phyloP scores from a whole-genome alignment of 2,113 vertebrate species.

The Callorhinus ursinus region DNA sequence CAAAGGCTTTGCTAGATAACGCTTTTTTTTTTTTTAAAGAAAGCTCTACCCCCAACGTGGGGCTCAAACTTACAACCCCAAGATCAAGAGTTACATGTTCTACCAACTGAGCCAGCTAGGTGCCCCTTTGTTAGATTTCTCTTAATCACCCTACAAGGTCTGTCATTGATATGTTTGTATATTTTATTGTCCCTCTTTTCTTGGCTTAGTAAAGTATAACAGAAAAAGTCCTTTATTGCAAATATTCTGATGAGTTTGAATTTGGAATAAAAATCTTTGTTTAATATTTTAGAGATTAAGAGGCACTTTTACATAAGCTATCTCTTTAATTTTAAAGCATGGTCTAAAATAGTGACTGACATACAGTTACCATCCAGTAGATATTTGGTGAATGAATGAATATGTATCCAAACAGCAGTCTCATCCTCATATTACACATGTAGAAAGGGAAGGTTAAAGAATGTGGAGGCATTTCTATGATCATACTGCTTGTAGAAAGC shows the following conservation, averaged over 20 bases:
- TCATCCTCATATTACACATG: not conserved
- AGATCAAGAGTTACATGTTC: not conserved
- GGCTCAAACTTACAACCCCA: not conserved
- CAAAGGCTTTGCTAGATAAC: not conserved
- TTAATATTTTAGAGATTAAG: conserved; percentile 17
- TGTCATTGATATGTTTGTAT: not conserved
- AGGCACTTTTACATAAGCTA: not conserved
- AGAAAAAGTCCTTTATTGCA: not conserved
- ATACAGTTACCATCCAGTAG: not conserved
- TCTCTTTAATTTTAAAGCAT: not conserved
- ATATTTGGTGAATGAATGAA: not conserved
- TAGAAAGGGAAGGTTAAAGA: not conserved
- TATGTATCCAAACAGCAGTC: not conserved
- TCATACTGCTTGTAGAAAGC: not conserved
- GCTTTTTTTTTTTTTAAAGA: not conserved
- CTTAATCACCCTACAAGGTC: not conserved
- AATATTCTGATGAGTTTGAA: not conserved
- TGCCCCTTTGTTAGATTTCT: not conserved
- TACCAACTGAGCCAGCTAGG: not conserved
- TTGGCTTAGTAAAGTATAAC: not conserved
- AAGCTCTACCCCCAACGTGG: not conserved
- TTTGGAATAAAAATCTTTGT: not conserved
- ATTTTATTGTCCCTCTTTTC: not conserved
- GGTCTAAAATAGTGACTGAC: not conserved
- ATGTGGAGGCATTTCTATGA: not conserved